Evolutionary conservation across 2,797 vertebrate species (phyloP).

Genomic region (Psittacula echo): DNA sequence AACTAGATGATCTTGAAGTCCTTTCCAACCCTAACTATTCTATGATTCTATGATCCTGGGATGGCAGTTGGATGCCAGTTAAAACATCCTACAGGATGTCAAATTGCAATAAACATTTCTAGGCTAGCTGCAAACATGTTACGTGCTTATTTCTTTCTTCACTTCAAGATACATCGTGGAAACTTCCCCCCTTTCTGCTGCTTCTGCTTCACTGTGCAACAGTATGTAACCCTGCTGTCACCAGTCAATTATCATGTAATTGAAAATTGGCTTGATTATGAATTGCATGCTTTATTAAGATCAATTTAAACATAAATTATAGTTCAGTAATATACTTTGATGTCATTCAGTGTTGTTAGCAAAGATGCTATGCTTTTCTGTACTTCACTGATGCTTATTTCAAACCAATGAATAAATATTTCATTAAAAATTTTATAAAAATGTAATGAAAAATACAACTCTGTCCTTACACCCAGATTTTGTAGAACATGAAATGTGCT

Average conservation of each 20-base stretch:
- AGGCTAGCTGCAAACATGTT: background rate
- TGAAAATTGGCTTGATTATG: slow-evolving; percentile 54
- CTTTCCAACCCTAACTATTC: background rate
- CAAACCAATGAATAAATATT: background rate
- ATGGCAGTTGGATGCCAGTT: background rate
- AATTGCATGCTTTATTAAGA: slow-evolving; percentile 41
- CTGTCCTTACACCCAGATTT: background rate
- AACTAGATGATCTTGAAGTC: too few relatives aligned
- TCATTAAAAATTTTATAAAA: background rate
- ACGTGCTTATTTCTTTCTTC: background rate
- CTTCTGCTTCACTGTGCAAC: background rate
- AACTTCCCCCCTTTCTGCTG: background rate
- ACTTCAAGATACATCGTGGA: background rate
- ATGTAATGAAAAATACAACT: background rate
- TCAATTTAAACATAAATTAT: slow-evolving; percentile 20
- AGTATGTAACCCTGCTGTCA: slow-evolving; percentile 6
- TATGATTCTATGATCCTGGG: background rate
- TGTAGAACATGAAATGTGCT: background rate
- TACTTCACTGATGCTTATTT: slow-evolving; percentile 2
- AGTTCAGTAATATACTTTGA: background rate
- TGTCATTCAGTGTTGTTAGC: slow-evolving; percentile 6
- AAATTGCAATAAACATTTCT: background rate
- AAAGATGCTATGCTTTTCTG: background rate
- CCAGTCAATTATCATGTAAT: slow-evolving; percentile 28
- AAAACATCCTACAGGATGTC: background rate